These are phyloP conservation scores for Antheraea mylitta DNA, from an alignment of 1,140 invertebrate species.

Conservation along the genomic window DNA sequence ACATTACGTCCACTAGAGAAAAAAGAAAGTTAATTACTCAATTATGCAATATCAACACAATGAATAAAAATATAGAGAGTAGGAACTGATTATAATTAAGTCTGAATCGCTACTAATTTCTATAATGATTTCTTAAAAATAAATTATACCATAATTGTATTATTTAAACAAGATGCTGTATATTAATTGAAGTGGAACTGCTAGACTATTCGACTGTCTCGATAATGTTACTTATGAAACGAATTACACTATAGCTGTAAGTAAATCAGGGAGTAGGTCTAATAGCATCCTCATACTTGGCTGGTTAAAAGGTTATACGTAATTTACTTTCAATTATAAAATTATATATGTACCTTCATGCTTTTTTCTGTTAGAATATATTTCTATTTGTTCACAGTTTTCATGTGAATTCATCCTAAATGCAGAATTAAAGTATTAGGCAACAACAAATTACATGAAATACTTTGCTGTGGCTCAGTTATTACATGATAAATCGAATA, in stretches of 20 bases:
- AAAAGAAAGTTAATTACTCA: too few relatives aligned
- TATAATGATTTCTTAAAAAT: neutral
- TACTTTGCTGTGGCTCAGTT: too few relatives aligned
- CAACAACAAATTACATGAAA: too few relatives aligned
- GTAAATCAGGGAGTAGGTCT: neutral
- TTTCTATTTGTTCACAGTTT: neutral
- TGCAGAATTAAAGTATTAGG: neutral
- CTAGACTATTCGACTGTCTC: neutral
- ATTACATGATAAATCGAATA: too few relatives aligned
- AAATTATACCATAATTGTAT: neutral
- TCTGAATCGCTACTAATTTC: too few relatives aligned
- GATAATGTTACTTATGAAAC: neutral
- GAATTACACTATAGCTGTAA: neutral
- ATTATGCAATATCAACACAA: too few relatives aligned
- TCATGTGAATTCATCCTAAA: neutral
- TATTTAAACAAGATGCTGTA: neutral
- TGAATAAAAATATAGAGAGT: too few relatives aligned
- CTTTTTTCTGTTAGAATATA: too few relatives aligned
- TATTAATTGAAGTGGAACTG: neutral
- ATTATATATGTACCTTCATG: too few relatives aligned
- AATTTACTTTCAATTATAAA: neutral
- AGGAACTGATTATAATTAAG: too few relatives aligned
- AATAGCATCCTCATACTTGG: neutral
- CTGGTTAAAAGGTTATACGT: neutral
- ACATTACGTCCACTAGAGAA: too few relatives aligned